Evolutionary conservation across 2,888 invertebrate species (phyloP), one percentile per base, ranked within the genome.

Genomic region (Erebia epiphron): DNA sequence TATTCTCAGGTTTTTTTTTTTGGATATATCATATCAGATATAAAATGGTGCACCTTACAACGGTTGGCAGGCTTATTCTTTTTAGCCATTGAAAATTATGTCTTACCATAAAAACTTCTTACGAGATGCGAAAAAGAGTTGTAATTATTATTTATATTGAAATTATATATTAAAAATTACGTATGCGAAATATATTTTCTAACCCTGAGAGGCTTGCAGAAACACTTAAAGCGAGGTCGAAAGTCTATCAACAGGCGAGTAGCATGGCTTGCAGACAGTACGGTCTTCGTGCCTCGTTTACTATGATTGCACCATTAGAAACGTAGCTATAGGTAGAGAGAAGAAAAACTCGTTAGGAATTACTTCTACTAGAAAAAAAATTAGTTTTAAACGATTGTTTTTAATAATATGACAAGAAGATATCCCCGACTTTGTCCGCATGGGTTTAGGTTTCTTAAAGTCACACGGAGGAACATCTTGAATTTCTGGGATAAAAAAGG

Each of bases 161-260:
- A 58, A 35, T 26, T 13, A 26, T 5, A 26, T n/a, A 43, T 56
- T 54, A 43, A 43, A 56, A 65, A 43, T 65, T 56, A 16, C 41
- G 56, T 18, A 65, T 56, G 56, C 65, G 56, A 56, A 41, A 65
- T 43, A 73, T 75, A 74, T 75, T 76, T 74, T 70, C 68, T 71
- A 75, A 72, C 73, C 76, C 77, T 75, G 78, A 80, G 79, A 79
- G 78, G 80, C 80, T 84, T 80, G 79, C 77, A 78, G 84, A 85
- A 89, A 87, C 90, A 88, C 86, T 90, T 89, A 88, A 86, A 85
- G 82, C 83, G 82, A 83, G 88, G 85, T 87, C 81, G 85, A 86
- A 88, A 88, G 87, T 89, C 88, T 88, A 90, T 90, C 89, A 90
- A 88, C 88, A 85, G 83, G 85, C 86, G 86, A 83, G 82, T 84